These are phyloP conservation scores for Cyphomyrus discorhynchus DNA, from an alignment of 2,113 vertebrate species.

Conservation along the genomic window DNA sequence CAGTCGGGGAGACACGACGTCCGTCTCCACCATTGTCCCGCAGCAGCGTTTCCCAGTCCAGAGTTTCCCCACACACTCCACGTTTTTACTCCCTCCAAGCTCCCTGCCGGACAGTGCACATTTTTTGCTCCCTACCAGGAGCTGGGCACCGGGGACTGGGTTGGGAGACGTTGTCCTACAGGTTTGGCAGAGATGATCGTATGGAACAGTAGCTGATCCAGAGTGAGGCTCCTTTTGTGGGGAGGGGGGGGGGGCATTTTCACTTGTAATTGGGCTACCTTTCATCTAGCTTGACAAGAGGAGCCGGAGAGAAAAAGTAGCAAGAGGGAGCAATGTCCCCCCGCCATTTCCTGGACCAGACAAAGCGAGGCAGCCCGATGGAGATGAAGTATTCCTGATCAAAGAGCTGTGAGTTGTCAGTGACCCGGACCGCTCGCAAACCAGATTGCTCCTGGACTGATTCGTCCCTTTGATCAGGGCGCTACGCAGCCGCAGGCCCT, in stretches of 20 bases:
- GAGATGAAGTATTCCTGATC: constrained; percentile 79
- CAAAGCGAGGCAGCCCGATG: constrained; percentile 71
- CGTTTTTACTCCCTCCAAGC: background rate
- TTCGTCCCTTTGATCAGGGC: constrained; percentile 75
- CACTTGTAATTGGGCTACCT: constrained; percentile 72
- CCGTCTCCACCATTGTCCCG: constrained; percentile 26
- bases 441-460: constrained; percentile 69
- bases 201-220: constrained; percentile 40
- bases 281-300: constrained; percentile 83
- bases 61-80: background rate
- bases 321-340: constrained; percentile 69
- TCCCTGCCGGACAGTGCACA: background rate
- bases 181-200: constrained; percentile 50
- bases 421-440: constrained; percentile 59
- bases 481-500: constrained; percentile 57
- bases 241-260: constrained; percentile 58
- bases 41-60: background rate
- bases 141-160: background rate
- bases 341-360: constrained; percentile 77
- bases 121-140: background rate
- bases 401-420: constrained; percentile 77
- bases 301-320: constrained; percentile 63
- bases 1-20: background rate
- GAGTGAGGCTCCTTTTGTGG: background rate
- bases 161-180: constrained; percentile 34